These are phyloP conservation scores for Cantharis rustica DNA, from an alignment of 2,888 invertebrate genomes.

Conservation along the genomic window DNA sequence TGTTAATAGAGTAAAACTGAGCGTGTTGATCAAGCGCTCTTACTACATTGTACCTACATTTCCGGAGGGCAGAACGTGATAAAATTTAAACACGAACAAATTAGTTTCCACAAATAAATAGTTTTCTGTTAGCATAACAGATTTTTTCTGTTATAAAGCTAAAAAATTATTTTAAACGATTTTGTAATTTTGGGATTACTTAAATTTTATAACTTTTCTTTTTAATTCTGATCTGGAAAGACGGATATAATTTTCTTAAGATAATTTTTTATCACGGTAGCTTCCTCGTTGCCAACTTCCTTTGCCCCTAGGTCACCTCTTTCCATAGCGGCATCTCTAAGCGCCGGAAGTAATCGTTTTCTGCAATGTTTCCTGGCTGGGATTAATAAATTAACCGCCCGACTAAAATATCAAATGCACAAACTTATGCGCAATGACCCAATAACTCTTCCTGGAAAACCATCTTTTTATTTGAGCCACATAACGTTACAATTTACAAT, in stretches of 20 bases:
- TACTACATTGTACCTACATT: neutral
- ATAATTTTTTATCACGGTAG: constrained; percentile 27
- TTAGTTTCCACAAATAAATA: neutral
- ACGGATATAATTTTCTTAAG: constrained; percentile 29
- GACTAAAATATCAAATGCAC: constrained; percentile 27
- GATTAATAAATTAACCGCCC: constrained; percentile 33
- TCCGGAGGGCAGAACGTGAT: neutral
- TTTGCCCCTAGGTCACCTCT: constrained; percentile 30
- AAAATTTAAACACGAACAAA: constrained; percentile 1
- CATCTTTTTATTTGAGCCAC: neutral
- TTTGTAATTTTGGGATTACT: neutral
- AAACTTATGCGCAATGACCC: constrained; percentile 12
- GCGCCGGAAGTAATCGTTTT: constrained; percentile 34
- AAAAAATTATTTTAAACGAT: neutral
- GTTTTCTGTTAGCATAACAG: neutral
- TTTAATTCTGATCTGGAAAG: constrained; percentile 12
- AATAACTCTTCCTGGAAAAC: constrained; percentile 3
- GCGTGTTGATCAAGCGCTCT: neutral
- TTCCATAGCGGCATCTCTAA: constrained; percentile 29
- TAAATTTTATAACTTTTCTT: constrained; percentile 10
- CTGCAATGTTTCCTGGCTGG: constrained; percentile 32
- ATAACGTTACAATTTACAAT: neutral
- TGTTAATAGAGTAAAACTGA: neutral
- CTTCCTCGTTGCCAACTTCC: constrained; percentile 28
- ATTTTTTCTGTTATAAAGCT: too few species aligned